These are phyloP conservation scores for Nasonia longicornis DNA, from an alignment of 1,140 invertebrate genomes.

Conservation along the genomic window DNA sequence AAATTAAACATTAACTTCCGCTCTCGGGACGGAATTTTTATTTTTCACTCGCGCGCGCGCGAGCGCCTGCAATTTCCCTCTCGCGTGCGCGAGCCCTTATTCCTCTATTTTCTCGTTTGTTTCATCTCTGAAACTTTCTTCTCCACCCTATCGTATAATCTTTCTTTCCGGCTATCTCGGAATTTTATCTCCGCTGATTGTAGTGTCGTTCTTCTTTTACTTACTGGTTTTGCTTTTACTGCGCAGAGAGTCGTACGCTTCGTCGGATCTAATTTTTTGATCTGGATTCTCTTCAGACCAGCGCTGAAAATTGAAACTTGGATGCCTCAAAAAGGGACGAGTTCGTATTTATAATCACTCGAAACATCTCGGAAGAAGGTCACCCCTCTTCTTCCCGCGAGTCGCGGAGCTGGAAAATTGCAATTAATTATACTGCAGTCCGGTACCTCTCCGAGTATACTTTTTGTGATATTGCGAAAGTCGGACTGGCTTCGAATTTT, in stretches of 20 bases:
- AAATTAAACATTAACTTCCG: conserved; percentile 64
- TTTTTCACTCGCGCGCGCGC: conserved; percentile 54
- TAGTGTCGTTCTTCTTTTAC: not conserved
- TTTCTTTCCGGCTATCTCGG: conserved; percentile 24
- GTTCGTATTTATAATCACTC: too few species aligned
- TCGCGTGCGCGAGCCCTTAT: conserved; percentile 36
- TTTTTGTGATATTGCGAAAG: not conserved
- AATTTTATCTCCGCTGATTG: not conserved
- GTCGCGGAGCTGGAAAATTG: too few species aligned
- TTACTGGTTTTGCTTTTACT: not conserved
- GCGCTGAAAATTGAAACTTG: too few species aligned
- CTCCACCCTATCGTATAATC: not conserved
- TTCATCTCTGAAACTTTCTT: conserved; percentile 23
- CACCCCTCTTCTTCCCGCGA: too few species aligned
- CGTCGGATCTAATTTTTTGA: too few species aligned
- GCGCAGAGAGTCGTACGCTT: too few species aligned
- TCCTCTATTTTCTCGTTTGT: conserved; percentile 40
- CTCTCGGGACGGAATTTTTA: conserved; percentile 57
- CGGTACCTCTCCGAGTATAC: not conserved
- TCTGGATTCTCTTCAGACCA: too few species aligned
- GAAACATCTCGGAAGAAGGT: too few species aligned
- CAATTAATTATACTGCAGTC: too few species aligned
- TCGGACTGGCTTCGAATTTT: not conserved
- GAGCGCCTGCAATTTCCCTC: conserved; percentile 50
- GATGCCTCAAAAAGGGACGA: too few species aligned